Evolutionary conservation across 2,113 vertebrate species (phyloP).

Genomic region (Monopterus albus): DNA sequence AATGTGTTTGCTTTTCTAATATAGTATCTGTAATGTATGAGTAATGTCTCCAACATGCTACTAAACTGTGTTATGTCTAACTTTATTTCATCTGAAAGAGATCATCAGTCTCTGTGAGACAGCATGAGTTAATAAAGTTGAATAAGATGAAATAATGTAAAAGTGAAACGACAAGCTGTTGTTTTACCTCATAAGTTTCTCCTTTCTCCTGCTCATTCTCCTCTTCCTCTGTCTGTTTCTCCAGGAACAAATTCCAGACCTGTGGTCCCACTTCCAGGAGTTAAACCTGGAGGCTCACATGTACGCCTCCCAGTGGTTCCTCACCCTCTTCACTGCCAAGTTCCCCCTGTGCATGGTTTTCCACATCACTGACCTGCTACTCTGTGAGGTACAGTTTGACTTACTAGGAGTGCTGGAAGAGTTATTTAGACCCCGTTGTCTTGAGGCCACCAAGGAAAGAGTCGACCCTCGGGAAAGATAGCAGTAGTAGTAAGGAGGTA

Average conservation of each 20-base stretch:
- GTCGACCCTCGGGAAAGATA: conserved; percentile 17
- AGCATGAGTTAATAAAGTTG: conserved; percentile 29
- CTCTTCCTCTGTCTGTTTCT: conserved; percentile 23
- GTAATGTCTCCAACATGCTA: neutral
- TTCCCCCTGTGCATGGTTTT: conserved; percentile 99
- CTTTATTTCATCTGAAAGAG: conserved; percentile 14
- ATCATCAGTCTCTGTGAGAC: conserved; percentile 16
- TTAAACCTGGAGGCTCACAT: conserved; percentile 97
- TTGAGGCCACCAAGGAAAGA: conserved; percentile 6
- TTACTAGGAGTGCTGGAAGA: neutral
- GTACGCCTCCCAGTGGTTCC: conserved; percentile 99
- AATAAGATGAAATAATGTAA: conserved; percentile 20
- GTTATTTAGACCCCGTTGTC: conserved; percentile 18
- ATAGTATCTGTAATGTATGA: neutral
- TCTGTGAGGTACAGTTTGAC: conserved; percentile 88
- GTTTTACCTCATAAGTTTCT: conserved; percentile 27
- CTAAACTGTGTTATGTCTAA: neutral
- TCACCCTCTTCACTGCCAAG: conserved; percentile 99
- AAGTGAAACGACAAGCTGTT: conserved; percentile 44
- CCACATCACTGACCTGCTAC: conserved; percentile 98
- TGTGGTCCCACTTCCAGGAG: conserved; percentile 91
- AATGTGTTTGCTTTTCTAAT: conserved; percentile 2
- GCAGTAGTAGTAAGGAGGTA: neutral
- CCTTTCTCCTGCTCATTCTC: neutral
- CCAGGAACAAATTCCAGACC: conserved; percentile 94